Base-by-base conservation (phyloP, 2,113 vertebrate genomes). In the Harpagus bidentatus region DNA sequence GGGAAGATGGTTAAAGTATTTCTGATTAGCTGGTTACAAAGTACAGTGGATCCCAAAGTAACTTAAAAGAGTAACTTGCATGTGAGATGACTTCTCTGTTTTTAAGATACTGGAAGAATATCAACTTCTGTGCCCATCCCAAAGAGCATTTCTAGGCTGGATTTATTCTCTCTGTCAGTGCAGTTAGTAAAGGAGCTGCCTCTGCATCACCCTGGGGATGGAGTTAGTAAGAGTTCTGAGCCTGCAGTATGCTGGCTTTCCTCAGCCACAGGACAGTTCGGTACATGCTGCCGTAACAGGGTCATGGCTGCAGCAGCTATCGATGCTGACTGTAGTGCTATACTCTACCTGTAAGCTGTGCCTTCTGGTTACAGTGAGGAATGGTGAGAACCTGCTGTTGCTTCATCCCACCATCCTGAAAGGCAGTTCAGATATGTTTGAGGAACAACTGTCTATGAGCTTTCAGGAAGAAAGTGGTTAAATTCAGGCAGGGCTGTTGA, bases 271-370 rank as follows among this genome's bases (percentile, higher is more conserved):
- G 5, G 48, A 5, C 66, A 3, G 22, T 11, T 11, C 3, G 43
- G 50, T 26, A 2, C 7, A 0, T 34, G 56, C 62, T 28, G 6
- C 36, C 1, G 2, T 10, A 10, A 6, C 50, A 7, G 62, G 40
- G 26, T 7, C 3, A 1, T 5, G 50, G 78, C 65, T 42, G 43
- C 72, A 34, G 70, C 5, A 20, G 38, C 61, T 32, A 0, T 6
- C 3, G 13, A 1, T 48, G 55, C 62, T 21, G 55, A 5, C 38
- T 16, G 31, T 2, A 4, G 26, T 38, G 48, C 56, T 38, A 0
- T 10, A 1, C n/a, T 15, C 11, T 32, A 20, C 42, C 67, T 50
- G 47, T 12, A n/a, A 25, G 13, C 48, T 40, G 55, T 40, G 82
- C 52, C 63, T 87, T 32, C 6, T 62, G 32, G 1, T 22, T 61